Evolutionary conservation across 2,797 vertebrate genomes (phyloP).

Genomic region (Hydrophis major): DNA sequence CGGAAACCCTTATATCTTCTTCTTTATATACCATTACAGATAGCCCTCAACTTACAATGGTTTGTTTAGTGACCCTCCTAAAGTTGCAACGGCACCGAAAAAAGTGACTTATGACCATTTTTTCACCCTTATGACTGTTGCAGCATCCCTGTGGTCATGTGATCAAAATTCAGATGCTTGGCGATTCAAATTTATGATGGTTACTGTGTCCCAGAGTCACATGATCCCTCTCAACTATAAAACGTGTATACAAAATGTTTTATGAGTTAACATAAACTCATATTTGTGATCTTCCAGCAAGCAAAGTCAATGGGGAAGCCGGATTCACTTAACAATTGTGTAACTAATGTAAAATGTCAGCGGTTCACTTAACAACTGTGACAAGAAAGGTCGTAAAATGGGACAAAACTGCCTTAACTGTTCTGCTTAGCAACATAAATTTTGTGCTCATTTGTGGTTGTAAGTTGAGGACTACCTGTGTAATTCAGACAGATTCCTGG

Average conservation of each 20-base stretch:
- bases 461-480: not conserved
- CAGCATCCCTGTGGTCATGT: rapidly evolving
- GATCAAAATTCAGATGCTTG: not conserved
- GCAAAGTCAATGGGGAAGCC: not conserved
- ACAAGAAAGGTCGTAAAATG: not conserved
- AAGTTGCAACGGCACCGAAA: not conserved
- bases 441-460: not conserved
- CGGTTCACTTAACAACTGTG: not conserved
- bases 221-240: too few relatives aligned
- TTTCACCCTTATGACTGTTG: not conserved
- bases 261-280: too few relatives aligned
- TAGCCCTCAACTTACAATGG: not conserved
- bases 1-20: not conserved
- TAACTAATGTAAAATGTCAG: not conserved
- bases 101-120: not conserved
- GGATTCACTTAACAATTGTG: not conserved
- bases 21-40: not conserved
- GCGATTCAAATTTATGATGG: not conserved
- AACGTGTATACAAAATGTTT: too few relatives aligned
- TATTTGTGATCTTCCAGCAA: not conserved
- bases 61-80: not conserved
- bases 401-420: not conserved
- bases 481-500: not conserved
- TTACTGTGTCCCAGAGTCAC: not conserved
- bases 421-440: not conserved